Percentiles rank a stretch among this genome's conserved stretches.
Evolutionary conservation across 2,888 invertebrate genomes (phyloP).

Genomic region (Dicycla oo): DNA sequence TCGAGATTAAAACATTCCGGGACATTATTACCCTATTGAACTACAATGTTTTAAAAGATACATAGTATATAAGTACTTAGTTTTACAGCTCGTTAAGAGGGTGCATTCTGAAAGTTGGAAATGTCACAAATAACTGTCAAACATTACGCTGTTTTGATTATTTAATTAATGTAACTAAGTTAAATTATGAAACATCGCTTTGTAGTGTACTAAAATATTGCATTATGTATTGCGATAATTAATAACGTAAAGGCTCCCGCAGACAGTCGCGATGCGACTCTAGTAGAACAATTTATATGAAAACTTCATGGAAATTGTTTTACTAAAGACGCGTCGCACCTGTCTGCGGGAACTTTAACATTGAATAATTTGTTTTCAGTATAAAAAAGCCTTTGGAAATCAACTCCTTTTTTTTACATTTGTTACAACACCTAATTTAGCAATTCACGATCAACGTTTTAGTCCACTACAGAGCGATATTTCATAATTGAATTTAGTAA

Average conservation of each 20-base stretch:
- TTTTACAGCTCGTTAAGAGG: neutral
- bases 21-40: slow-evolving; percentile 30
- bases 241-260: no score
- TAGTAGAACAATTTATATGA: no score
- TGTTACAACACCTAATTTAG: neutral
- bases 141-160: neutral
- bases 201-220: neutral
- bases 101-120: neutral
- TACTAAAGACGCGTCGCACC: no score
- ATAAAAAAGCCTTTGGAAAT: neutral
- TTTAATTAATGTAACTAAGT: neutral
- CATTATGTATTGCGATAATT: neutral
- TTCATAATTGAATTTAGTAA: neutral
- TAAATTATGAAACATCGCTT: neutral
- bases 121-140: neutral
- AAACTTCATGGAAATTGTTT: no score
- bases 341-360: no score
- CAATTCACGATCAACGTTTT: neutral
- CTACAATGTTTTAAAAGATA: slow-evolving; percentile 18
- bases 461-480: no score
- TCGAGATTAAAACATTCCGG: slow-evolving; percentile 50
- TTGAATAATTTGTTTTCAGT: no score
- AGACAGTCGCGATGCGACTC: no score
- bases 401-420: no score
- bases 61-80: slow-evolving; percentile 54